Percentiles rank a stretch among this genome's conserved stretches.
Conservation (phyloP, 2,797 vertebrate species). For the Brachyrhaphis roseni region DNA sequence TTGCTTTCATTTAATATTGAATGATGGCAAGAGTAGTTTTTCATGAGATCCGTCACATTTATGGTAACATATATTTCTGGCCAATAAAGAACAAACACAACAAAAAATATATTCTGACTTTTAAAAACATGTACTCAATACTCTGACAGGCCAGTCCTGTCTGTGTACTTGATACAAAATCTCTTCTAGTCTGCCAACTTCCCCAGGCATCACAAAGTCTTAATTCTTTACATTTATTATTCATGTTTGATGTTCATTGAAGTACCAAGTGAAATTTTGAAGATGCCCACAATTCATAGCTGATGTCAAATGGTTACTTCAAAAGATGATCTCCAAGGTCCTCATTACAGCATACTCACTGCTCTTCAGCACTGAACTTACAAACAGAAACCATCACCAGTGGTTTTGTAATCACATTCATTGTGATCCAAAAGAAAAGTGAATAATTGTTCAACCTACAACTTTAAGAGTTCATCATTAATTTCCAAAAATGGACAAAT, state of each 20-base stretch:
- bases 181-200: constrained; percentile 36
- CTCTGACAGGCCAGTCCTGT: constrained; percentile 3
- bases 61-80: not conserved
- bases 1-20: constrained; percentile 13
- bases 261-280: constrained; percentile 56
- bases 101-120: not conserved
- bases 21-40: constrained; percentile 24
- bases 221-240: constrained; percentile 63
- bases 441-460: constrained; percentile 29
- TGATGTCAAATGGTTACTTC: constrained; percentile 70
- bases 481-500: constrained; percentile 10
- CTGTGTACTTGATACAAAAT: constrained; percentile 21
- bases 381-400: constrained; percentile 43
- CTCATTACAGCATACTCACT: constrained; percentile 66
- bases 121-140: constrained; percentile 14
- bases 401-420: constrained; percentile 38
- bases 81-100: constrained; percentile 8
- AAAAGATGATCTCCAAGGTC: constrained; percentile 73
- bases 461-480: constrained; percentile 18
- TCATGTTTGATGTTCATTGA: constrained; percentile 67
- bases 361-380: constrained; percentile 52
- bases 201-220: constrained; percentile 40
- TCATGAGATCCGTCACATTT: constrained; percentile 8
- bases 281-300: constrained; percentile 65
- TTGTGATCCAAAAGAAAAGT: constrained; percentile 39